These are phyloP conservation scores for Syrrhaptes paradoxus DNA, from an alignment of 2,113 vertebrate genomes.

Conservation along the genomic window DNA sequence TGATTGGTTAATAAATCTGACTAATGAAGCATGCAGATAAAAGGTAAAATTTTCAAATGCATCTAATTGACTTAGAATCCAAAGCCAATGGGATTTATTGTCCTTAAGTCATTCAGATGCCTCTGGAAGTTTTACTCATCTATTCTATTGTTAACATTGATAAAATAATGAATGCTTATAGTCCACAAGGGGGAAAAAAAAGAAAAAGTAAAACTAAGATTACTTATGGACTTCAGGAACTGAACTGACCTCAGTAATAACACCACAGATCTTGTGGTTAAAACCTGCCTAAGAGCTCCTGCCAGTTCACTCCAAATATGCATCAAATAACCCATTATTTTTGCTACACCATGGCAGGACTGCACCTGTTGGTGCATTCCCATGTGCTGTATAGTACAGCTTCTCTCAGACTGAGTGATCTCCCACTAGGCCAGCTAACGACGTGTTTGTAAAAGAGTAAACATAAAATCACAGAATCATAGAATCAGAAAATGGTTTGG, in stretches of 20 bases:
- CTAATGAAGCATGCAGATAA: conserved; percentile 62
- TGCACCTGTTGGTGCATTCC: not conserved
- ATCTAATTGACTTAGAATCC: conserved; percentile 65
- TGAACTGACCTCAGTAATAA: not conserved
- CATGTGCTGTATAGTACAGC: not conserved
- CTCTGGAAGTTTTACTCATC: conserved; percentile 43
- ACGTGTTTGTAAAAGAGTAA: not conserved
- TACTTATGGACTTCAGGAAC: not conserved
- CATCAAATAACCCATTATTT: not conserved
- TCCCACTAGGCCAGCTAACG: not conserved
- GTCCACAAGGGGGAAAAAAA: not conserved
- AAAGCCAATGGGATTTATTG: conserved; percentile 59
- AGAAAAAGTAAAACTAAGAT: not conserved
- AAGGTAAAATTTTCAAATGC: conserved; percentile 65
- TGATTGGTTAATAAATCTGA: conserved; percentile 69
- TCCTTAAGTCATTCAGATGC: conserved; percentile 53
- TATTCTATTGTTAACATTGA: conserved; percentile 50
- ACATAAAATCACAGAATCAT: not conserved
- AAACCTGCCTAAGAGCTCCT: not conserved
- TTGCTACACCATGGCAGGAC: not conserved
- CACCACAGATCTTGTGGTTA: not conserved
- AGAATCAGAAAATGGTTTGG: too few relatives aligned
- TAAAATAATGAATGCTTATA: conserved; percentile 46
- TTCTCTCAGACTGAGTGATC: not conserved
- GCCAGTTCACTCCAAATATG: not conserved